Evolutionary conservation across 2,888 invertebrate genomes (phyloP).

Genomic region (Tenodera sinensis): DNA sequence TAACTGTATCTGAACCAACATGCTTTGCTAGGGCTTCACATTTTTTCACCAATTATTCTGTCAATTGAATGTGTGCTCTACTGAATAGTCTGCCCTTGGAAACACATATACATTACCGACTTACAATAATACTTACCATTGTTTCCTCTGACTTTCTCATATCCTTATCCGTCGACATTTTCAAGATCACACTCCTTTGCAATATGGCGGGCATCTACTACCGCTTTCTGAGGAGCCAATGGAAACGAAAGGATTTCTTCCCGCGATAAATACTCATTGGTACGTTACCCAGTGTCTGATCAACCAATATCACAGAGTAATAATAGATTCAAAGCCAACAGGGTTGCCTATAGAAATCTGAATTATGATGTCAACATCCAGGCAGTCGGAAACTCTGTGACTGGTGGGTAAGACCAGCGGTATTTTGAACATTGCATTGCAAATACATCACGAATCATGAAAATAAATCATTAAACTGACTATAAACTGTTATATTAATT

Average conservation of each 20-base stretch:
- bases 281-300: background rate
- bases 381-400: too few species aligned
- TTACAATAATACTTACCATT: conserved; percentile 40
- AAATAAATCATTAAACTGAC: too few species aligned
- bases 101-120: background rate
- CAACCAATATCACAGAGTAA: background rate
- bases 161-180: conserved; percentile 48
- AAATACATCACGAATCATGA: too few species aligned
- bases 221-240: conserved; percentile 35
- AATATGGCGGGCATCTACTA: conserved; percentile 30
- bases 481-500: too few species aligned
- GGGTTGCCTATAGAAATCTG: too few species aligned
- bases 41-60: background rate
- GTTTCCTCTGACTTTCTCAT: conserved; percentile 44
- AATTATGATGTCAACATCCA: too few species aligned
- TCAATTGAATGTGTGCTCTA: background rate
- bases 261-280: conserved; percentile 20
- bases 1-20: conserved; percentile 3
- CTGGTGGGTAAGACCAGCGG: too few species aligned
- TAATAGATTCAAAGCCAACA: too few species aligned
- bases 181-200: conserved; percentile 25
- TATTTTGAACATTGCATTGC: too few species aligned
- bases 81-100: background rate
- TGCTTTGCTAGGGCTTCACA: background rate
- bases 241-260: conserved; percentile 32